A percentile compares a stretch with the other conserved stretches of the same genome.
These are phyloP conservation scores for Lithobates pipiens DNA, from an alignment of 2,797 vertebrate genomes.

Conservation along the genomic window DNA sequence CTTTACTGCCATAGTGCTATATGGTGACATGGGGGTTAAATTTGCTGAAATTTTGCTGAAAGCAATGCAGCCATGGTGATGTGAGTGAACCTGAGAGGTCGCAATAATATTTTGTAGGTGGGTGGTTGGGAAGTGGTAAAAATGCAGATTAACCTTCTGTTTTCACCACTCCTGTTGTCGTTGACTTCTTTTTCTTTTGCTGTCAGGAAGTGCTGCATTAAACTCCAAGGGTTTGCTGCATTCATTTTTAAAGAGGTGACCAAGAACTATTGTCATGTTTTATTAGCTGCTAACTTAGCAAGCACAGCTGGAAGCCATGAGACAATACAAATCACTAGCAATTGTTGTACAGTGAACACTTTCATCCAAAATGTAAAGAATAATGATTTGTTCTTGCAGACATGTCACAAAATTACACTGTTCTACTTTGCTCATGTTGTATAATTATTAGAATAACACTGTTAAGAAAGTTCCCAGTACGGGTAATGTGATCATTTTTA, in stretches of 20 bases:
- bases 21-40: too few relatives aligned
- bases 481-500: background rate
- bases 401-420: conserved; percentile 9
- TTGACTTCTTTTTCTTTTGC: background rate
- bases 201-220: background rate
- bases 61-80: too few relatives aligned
- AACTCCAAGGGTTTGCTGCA: background rate
- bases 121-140: too few relatives aligned
- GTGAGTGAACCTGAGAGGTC: too few relatives aligned
- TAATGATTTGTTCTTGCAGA: conserved; percentile 22
- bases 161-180: too few relatives aligned
- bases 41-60: too few relatives aligned
- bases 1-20: too few relatives aligned
- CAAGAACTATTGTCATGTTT: conserved; percentile 9
- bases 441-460: conserved; percentile 22
- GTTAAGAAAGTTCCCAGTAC: background rate
- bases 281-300: background rate
- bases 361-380: conserved; percentile 17
- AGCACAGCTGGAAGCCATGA: conserved; percentile 1
- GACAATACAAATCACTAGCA: conserved; percentile 24
- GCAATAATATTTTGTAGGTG: too few relatives aligned
- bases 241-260: conserved; percentile 10
- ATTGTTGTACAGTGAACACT: conserved; percentile 14
- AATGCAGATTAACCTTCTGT: too few relatives aligned
- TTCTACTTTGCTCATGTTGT: conserved; percentile 5